Evolutionary conservation across 2,797 vertebrate genomes (phyloP).

Genomic region (Falco naumanni): DNA sequence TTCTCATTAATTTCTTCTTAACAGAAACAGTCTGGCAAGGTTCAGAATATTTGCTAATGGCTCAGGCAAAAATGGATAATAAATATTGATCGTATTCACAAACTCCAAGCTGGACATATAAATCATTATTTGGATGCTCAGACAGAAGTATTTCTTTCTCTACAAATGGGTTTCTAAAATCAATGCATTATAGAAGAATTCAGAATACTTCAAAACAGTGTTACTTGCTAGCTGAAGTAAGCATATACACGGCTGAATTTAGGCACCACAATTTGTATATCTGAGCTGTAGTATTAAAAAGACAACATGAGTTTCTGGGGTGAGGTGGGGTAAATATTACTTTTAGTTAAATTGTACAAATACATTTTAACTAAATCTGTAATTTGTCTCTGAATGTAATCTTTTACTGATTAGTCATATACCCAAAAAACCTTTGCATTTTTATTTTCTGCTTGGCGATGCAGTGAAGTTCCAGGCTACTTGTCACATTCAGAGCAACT

Average conservation of each 20-base stretch:
- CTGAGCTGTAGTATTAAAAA: neutral
- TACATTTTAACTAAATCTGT: neutral
- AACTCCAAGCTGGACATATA: neutral
- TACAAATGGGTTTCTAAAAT: neutral
- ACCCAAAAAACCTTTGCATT: neutral
- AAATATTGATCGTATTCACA: conserved; percentile 8
- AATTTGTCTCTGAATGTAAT: neutral
- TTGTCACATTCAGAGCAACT: neutral
- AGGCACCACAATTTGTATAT: neutral
- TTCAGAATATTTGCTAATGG: neutral
- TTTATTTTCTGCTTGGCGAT: neutral
- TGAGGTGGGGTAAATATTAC: neutral
- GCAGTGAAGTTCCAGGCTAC: neutral
- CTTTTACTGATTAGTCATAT: neutral
- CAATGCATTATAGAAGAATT: neutral
- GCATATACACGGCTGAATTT: neutral
- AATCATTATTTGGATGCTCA: conserved; percentile 1
- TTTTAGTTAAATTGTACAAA: neutral
- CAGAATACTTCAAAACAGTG: neutral
- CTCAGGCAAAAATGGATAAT: conserved; percentile 10
- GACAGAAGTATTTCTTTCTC: neutral
- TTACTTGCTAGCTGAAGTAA: neutral
- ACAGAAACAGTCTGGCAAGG: neutral
- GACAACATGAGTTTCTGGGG: neutral
- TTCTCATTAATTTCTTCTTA: neutral